Conservation (phyloP, 1,140 invertebrate species). For the Trinorchestia longiramus region DNA sequence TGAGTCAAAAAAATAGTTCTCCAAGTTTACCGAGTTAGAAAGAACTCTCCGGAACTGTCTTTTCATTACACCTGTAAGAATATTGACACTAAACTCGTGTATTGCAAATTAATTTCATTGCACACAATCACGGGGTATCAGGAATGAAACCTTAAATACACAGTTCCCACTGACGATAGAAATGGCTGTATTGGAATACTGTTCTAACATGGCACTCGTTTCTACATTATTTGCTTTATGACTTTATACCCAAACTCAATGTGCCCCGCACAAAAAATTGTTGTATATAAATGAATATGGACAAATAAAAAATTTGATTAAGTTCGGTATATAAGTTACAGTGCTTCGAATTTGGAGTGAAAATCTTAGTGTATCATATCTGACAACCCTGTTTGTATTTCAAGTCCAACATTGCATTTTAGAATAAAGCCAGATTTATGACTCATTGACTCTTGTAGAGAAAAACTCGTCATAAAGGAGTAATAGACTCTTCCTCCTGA, state of each 20-base stretch:
- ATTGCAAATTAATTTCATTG: no score
- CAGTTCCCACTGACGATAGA: no score
- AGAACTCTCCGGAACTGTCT: no score
- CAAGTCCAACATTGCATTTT: not conserved
- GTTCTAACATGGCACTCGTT: no score
- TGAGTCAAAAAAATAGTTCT: no score
- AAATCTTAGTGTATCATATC: not conserved
- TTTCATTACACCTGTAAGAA: no score
- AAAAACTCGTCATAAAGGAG: not conserved
- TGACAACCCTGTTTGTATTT: not conserved
- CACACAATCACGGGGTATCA: no score
- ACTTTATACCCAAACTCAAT: not conserved
- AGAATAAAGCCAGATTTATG: not conserved
- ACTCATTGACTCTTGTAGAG: not conserved
- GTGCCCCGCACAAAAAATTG: not conserved
- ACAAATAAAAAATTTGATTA: not conserved
- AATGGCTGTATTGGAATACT: no score
- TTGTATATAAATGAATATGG: not conserved
- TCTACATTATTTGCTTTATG: no score
- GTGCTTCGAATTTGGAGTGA: not conserved
- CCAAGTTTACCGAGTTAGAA: no score
- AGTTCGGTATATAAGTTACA: not conserved
- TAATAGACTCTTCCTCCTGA: not conserved
- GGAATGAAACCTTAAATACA: no score
- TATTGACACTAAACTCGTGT: no score